phyloP scores from a whole-genome alignment of 2,113 vertebrate genomes.

The Brienomyrus brachyistius region DNA sequence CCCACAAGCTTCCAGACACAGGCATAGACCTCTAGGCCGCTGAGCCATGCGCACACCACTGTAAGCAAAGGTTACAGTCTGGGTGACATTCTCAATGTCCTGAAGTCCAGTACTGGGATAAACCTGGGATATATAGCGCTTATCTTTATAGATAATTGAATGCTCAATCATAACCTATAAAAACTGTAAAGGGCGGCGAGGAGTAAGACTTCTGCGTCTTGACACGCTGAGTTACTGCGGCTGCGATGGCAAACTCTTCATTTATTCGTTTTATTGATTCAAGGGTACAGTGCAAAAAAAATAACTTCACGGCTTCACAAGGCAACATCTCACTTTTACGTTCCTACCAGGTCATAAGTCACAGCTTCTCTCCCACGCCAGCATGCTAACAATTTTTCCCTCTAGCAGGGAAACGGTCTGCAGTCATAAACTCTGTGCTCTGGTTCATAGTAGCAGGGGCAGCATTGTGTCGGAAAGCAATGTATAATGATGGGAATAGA shows the following conservation, averaged over 20 bases:
- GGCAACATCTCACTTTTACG: constrained; percentile 1
- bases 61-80: neutral
- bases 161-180: constrained; percentile 8
- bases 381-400: neutral
- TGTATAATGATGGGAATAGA: neutral
- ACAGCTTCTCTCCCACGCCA: neutral
- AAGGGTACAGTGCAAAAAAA: constrained; percentile 2
- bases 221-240: neutral
- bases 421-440: neutral
- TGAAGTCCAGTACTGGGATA: neutral
- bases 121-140: neutral
- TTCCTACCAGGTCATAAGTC: constrained; percentile 12
- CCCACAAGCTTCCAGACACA: neutral
- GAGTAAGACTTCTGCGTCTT: neutral
- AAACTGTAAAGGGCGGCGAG: neutral
- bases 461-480: neutral
- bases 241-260: neutral
- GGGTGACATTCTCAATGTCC: neutral
- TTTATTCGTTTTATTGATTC: constrained; percentile 8
- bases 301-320: constrained; percentile 2
- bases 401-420: neutral
- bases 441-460: neutral
- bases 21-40: neutral
- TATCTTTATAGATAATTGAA: constrained; percentile 18
- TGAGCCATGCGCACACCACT: neutral